phyloP scores from a whole-genome alignment of 2,797 vertebrate species.

The Neostethus bicornis region DNA sequence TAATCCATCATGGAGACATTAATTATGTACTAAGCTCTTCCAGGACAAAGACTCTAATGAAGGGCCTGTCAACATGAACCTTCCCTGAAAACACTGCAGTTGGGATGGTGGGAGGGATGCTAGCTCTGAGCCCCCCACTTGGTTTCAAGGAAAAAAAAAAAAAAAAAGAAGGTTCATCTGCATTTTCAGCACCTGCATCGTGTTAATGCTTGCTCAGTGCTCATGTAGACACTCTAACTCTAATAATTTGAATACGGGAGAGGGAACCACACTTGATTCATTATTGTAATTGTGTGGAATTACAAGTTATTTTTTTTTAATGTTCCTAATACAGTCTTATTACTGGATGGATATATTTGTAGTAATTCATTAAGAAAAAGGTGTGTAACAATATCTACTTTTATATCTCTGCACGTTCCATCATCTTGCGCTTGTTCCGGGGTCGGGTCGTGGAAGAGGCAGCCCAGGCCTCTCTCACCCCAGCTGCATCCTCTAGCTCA shows the following conservation, averaged over 20 bases:
- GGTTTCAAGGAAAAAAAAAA: slow-evolving; percentile 38
- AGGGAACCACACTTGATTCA: slow-evolving; percentile 17
- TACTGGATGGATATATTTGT: no score
- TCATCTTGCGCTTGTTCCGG: no score
- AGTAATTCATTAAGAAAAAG: no score
- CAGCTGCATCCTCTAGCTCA: no score
- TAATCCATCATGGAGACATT: slow-evolving; percentile 83
- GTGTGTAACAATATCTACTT: no score
- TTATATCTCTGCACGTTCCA: no score
- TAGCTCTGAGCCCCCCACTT: slow-evolving; percentile 35
- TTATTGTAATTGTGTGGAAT: background rate
- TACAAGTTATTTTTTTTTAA: background rate
- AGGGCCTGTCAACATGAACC: slow-evolving; percentile 73
- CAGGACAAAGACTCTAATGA: slow-evolving; percentile 81
- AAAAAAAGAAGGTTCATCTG: slow-evolving; percentile 22
- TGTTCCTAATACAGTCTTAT: background rate
- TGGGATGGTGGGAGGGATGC: slow-evolving; percentile 36
- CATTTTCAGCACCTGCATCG: slow-evolving; percentile 38
- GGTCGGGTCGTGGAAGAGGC: no score
- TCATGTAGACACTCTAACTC: slow-evolving; percentile 35
- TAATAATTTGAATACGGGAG: slow-evolving; percentile 11
- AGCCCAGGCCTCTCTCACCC: no score
- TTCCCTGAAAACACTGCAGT: slow-evolving; percentile 57
- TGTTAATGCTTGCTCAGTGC: slow-evolving; percentile 25
- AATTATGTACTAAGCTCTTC: slow-evolving; percentile 79